Conservation (phyloP, 2,797 vertebrate genomes). For the Sternarchorhynchus goeldii region DNA sequence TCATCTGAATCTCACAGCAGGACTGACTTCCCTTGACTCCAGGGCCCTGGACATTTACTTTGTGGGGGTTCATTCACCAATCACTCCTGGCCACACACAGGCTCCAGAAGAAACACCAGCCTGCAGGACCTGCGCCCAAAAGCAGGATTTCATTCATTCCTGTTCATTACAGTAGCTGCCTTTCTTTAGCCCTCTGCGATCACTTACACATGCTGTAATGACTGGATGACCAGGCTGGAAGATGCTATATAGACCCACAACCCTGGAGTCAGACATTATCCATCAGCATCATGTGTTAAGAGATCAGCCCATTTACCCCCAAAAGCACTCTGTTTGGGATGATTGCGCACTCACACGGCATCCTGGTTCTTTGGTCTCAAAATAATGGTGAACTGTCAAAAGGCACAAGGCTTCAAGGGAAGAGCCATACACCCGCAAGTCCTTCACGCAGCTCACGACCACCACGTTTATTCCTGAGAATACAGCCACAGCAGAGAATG, state of each 20-base stretch:
- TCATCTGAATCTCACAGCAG: conserved; percentile 38
- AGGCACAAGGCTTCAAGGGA: too few relatives aligned
- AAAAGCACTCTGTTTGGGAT: not conserved
- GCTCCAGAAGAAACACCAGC: not conserved
- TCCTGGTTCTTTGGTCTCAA: too few relatives aligned
- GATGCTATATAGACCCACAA: conserved; percentile 16
- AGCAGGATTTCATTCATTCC: not conserved
- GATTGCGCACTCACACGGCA: not conserved
- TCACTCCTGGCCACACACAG: conserved; percentile 29
- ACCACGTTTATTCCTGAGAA: too few relatives aligned
- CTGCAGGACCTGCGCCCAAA: not conserved
- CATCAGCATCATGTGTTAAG: conserved; percentile 19
- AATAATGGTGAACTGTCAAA: too few relatives aligned
- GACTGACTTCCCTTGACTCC: conserved; percentile 38
- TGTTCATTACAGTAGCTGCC: not conserved
- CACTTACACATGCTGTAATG: not conserved
- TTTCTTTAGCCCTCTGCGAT: not conserved
- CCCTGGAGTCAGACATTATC: conserved; percentile 25
- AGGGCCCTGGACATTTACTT: conserved; percentile 33
- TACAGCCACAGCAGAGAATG: too few relatives aligned
- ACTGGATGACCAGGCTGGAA: conserved; percentile 42
- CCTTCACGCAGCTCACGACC: too few relatives aligned
- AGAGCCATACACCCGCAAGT: too few relatives aligned
- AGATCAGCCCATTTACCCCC: conserved; percentile 4
- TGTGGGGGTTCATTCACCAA: conserved; percentile 37